Percentiles rank a stretch among this genome's conserved stretches.
Evolutionary conservation across 2,113 vertebrate genomes (phyloP).

Genomic region (Lipotes vexillifer): DNA sequence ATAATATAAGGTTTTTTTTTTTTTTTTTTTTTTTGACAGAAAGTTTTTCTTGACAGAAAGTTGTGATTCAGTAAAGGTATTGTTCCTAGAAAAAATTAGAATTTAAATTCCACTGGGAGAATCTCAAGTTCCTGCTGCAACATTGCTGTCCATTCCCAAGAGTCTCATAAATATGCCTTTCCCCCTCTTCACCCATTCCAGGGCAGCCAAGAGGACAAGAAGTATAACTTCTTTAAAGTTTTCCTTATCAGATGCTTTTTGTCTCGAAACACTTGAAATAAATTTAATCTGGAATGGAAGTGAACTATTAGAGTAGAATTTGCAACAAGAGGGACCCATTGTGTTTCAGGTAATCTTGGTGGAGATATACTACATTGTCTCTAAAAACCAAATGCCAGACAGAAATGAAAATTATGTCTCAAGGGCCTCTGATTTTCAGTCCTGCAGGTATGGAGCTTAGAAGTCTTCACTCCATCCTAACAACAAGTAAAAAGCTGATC

Average conservation of each 20-base stretch:
- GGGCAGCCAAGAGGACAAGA: not conserved
- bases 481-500: not conserved
- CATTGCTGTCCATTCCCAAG: not conserved
- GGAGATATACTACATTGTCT: constrained; percentile 93
- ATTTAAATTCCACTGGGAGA: not conserved
- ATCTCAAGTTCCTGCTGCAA: not conserved
- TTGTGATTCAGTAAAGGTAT: not conserved
- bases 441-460: not conserved
- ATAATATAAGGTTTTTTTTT: too few species aligned
- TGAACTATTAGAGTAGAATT: not conserved
- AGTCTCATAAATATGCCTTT: not conserved
- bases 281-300: not conserved
- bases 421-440: constrained; percentile 68
- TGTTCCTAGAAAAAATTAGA: not conserved
- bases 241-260: not conserved
- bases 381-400: constrained; percentile 94
- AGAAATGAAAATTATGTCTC: constrained; percentile 90
- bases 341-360: not conserved
- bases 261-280: constrained; percentile 14
- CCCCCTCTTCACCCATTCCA: not conserved
- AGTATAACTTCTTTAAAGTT: not conserved
- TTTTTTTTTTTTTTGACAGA: too few species aligned
- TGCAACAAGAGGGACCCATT: not conserved
- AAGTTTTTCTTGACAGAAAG: too few species aligned
- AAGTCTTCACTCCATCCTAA: not conserved